Conservation (phyloP, 92 coral and sea anemone genomes). For the Meandrina meandrites region DNA sequence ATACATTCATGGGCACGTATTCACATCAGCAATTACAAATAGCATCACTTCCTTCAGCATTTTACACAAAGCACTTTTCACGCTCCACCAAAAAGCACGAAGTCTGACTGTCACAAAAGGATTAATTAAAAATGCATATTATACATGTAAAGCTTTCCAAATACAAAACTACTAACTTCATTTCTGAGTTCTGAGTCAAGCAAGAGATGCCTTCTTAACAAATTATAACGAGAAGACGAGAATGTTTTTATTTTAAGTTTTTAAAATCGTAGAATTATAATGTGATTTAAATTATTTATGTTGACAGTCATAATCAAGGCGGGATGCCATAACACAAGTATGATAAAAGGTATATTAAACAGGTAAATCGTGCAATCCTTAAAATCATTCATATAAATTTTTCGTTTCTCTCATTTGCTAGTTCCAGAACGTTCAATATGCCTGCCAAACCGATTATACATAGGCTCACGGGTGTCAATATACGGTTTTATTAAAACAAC, state of each 20-base stretch:
- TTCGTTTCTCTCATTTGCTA: neutral
- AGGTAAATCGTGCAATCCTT: neutral
- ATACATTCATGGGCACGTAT: neutral
- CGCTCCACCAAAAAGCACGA: neutral
- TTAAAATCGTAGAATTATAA: neutral
- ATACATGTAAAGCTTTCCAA: neutral
- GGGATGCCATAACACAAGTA: neutral
- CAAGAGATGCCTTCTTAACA: neutral
- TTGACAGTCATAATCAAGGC: neutral
- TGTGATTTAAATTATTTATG: neutral
- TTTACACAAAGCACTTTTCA: neutral
- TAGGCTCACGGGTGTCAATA: neutral
- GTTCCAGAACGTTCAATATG: neutral
- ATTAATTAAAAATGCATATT: too few relatives aligned
- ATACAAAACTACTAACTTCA: neutral
- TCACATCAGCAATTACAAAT: neutral
- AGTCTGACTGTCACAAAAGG: too few relatives aligned
- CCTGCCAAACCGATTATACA: neutral
- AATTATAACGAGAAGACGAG: neutral
- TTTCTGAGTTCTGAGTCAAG: neutral
- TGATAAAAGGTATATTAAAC: neutral
- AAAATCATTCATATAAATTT: neutral
- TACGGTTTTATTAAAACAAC: too few relatives aligned
- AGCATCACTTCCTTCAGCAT: neutral
- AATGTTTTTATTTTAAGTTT: neutral